A percentile compares a stretch with the other conserved stretches of the same genome.
phyloP scores from a whole-genome alignment of 2,888 invertebrate genomes.

The Latheticus oryzae region DNA sequence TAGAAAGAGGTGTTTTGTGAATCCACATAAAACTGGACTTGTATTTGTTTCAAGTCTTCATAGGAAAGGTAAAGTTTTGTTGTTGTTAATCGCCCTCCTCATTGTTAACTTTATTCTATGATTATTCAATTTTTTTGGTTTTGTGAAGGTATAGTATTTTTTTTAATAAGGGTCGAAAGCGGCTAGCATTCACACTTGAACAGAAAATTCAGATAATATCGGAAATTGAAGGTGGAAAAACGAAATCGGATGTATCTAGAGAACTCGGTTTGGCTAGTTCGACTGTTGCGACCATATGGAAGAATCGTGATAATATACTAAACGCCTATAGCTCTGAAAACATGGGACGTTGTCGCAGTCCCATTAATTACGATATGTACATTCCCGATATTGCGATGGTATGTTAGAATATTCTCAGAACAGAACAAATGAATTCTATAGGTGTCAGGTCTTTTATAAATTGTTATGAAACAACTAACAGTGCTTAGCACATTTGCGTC shows the following conservation, averaged over 20 bases:
- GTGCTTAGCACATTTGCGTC: conserved; percentile 29
- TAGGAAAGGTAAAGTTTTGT: conserved; percentile 23
- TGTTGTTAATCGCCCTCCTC: conserved; percentile 26
- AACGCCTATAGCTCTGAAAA: conserved; percentile 58
- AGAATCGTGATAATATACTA: conserved; percentile 69
- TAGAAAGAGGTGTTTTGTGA: too few relatives aligned
- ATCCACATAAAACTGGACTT: too few relatives aligned
- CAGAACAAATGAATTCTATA: conserved; percentile 21
- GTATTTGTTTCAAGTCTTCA: conserved; percentile 8
- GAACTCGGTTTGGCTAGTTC: conserved; percentile 70
- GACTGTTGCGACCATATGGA: conserved; percentile 71
- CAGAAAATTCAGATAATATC: conserved; percentile 73
- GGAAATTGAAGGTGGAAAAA: conserved; percentile 70
- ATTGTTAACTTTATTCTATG: conserved; percentile 24
- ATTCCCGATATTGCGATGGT: conserved; percentile 48
- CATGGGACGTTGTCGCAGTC: conserved; percentile 39
- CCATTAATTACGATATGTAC: conserved; percentile 45
- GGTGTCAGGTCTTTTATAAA: conserved; percentile 41
- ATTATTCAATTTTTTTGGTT: conserved; percentile 26
- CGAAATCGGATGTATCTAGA: conserved; percentile 70
- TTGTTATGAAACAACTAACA: conserved; percentile 34
- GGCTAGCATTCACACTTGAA: conserved; percentile 72
- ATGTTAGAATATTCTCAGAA: conserved; percentile 46
- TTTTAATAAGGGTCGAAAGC: conserved; percentile 67
- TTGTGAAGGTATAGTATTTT: conserved; percentile 53